Evolutionary conservation across 2,113 vertebrate genomes (phyloP).

Genomic region (Phaetusa simplex): DNA sequence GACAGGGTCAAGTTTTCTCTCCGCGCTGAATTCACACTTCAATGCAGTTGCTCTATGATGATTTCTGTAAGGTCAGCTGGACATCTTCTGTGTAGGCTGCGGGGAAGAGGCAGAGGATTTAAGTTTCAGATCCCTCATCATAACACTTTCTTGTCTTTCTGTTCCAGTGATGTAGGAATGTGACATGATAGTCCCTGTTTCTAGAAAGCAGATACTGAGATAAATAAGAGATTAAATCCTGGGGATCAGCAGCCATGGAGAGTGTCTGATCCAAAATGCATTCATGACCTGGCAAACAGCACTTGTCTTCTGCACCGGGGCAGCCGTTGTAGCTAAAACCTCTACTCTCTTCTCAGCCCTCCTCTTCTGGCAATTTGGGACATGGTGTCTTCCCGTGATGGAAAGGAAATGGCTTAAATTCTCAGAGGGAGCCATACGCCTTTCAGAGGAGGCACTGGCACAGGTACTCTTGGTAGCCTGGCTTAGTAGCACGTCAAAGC

Average conservation of each 20-base stretch:
- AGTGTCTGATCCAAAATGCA: background rate
- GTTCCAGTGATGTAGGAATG: background rate
- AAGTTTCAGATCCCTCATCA: background rate
- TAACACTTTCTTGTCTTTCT: background rate
- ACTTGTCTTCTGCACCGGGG: background rate
- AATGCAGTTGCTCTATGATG: background rate
- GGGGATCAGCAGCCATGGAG: slow-evolving; percentile 2
- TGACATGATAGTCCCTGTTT: background rate
- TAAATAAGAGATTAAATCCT: slow-evolving; percentile 39
- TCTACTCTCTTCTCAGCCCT: background rate
- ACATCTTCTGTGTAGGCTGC: background rate
- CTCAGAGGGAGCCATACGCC: background rate
- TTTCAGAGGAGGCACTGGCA: slow-evolving; percentile 26
- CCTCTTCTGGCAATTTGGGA: background rate
- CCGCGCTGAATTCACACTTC: background rate
- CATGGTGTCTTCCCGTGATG: background rate
- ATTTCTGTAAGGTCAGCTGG: background rate
- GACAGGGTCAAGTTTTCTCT: background rate
- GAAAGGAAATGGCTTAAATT: background rate
- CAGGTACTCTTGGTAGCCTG: background rate
- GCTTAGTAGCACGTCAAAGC: background rate
- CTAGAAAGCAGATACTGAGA: slow-evolving; percentile 37
- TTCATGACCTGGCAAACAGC: background rate
- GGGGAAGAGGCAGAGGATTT: background rate
- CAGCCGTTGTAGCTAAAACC: background rate